Evolutionary conservation across 2,888 invertebrate species (phyloP).

Genomic region (Epinotia brunnichana): DNA sequence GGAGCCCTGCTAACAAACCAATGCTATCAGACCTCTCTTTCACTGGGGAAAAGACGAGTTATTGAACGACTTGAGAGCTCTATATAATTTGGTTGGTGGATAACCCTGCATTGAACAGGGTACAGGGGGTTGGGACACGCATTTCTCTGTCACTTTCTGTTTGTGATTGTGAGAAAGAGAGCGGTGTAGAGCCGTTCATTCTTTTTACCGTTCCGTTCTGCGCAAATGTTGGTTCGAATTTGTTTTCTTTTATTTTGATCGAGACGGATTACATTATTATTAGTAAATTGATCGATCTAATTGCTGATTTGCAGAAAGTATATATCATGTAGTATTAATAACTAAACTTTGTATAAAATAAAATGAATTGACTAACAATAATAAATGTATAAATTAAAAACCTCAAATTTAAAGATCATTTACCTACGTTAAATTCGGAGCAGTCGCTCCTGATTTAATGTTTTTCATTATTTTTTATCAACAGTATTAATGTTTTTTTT

Average conservation of each 20-base stretch:
- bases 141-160: constrained; percentile 64
- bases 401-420: background rate
- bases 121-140: constrained; percentile 72
- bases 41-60: constrained; percentile 44
- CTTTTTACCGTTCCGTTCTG: constrained; percentile 60
- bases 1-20: constrained; percentile 64
- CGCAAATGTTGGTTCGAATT: constrained; percentile 45
- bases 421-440: background rate
- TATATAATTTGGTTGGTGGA: constrained; percentile 55
- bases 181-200: constrained; percentile 55
- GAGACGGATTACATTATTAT: background rate
- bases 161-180: constrained; percentile 60
- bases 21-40: constrained; percentile 48
- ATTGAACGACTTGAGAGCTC: constrained; percentile 50
- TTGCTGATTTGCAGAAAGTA: background rate
- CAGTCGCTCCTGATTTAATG: background rate
- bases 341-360: too few species aligned
- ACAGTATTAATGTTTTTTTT: background rate
- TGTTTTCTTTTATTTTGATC: background rate
- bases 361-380: too few species aligned
- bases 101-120: constrained; percentile 74
- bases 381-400: background rate
- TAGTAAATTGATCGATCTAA: background rate
- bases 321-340: too few species aligned
- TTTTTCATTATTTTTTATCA: background rate